A percentile compares a stretch with the other conserved stretches of the same genome.
These are phyloP conservation scores for Aphidius gifuensis DNA, from an alignment of 1,140 invertebrate species.

Conservation along the genomic window DNA sequence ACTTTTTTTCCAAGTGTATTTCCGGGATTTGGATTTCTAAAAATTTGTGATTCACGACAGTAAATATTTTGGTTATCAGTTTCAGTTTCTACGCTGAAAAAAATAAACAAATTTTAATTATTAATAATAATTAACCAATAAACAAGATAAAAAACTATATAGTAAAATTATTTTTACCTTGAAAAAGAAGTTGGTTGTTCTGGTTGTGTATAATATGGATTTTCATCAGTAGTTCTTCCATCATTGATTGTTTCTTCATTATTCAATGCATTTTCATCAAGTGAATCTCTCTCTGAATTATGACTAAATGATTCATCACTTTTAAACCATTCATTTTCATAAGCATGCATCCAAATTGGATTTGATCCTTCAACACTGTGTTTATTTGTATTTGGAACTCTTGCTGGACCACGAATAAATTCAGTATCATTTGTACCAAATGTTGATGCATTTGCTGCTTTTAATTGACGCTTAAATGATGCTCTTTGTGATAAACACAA, in stretches of 20 bases:
- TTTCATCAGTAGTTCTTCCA: constrained; percentile 56
- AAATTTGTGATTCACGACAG: constrained; percentile 52
- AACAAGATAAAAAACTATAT: constrained; percentile 22
- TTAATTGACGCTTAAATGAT: constrained; percentile 81
- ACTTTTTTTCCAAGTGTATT: constrained; percentile 71
- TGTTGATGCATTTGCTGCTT: constrained; percentile 88
- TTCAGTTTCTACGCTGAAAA: constrained; percentile 43
- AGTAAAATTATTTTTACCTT: constrained; percentile 38
- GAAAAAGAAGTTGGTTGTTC: constrained; percentile 45
- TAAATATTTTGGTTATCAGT: constrained; percentile 51
- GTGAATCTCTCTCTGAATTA: constrained; percentile 76
- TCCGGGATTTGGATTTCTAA: constrained; percentile 53
- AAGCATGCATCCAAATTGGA: constrained; percentile 92
- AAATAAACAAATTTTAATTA: constrained; percentile 16
- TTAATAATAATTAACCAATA: neutral
- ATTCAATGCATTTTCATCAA: constrained; percentile 81
- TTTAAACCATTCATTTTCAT: constrained; percentile 94
- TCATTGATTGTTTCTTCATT: constrained; percentile 61
- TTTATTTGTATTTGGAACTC: constrained; percentile 91
- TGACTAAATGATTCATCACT: constrained; percentile 74
- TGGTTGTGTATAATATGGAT: constrained; percentile 64
- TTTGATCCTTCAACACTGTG: constrained; percentile 91
- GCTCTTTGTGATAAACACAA: constrained; percentile 79
- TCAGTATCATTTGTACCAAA: constrained; percentile 81
- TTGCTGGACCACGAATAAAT: constrained; percentile 66